Percentiles rank a stretch among this genome's conserved stretches.
Evolutionary conservation across 2,888 invertebrate species (phyloP).

Genomic region (Nomada goodeniana): DNA sequence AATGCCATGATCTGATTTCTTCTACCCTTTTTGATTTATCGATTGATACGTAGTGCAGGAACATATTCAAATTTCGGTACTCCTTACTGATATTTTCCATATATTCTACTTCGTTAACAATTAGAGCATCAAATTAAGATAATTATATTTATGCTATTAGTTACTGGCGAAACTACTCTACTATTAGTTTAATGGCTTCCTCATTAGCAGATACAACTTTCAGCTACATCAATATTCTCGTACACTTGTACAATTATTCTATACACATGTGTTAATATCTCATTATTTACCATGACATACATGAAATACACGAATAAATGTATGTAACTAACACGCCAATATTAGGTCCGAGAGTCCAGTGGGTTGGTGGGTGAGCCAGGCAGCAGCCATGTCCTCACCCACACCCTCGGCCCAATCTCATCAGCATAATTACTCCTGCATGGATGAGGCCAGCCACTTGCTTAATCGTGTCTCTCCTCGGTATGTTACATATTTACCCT

Average conservation of each 20-base stretch:
- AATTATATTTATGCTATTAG: slow-evolving; percentile 28
- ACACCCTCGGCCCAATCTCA: slow-evolving; percentile 82
- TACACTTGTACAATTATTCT: slow-evolving; percentile 33
- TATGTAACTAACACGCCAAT: slow-evolving; percentile 79
- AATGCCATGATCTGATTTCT: slow-evolving; percentile 40
- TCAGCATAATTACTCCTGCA: slow-evolving; percentile 82
- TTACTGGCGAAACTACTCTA: slow-evolving; percentile 15
- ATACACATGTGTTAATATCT: slow-evolving; percentile 54
- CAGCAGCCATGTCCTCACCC: slow-evolving; percentile 83
- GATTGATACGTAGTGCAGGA: slow-evolving; percentile 26
- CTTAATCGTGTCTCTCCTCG: slow-evolving; percentile 83
- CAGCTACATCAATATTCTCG: slow-evolving; percentile 29
- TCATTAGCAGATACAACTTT: slow-evolving; percentile 39
- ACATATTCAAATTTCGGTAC: not conserved
- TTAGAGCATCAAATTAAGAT: slow-evolving; percentile 36
- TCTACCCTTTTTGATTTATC: slow-evolving; percentile 8
- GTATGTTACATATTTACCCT: slow-evolving; percentile 78
- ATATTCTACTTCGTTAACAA: slow-evolving; percentile 2
- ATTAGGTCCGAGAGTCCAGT: slow-evolving; percentile 83
- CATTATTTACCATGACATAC: slow-evolving; percentile 50
- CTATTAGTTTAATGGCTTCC: slow-evolving; percentile 40
- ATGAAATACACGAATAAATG: slow-evolving; percentile 62
- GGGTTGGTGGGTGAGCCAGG: slow-evolving; percentile 83
- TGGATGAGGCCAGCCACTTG: slow-evolving; percentile 83
- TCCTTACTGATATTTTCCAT: slow-evolving; percentile 6